These are phyloP conservation scores for Drosophila neoperkinsi DNA, from an alignment of 2,888 invertebrate genomes.

Conservation along the genomic window DNA sequence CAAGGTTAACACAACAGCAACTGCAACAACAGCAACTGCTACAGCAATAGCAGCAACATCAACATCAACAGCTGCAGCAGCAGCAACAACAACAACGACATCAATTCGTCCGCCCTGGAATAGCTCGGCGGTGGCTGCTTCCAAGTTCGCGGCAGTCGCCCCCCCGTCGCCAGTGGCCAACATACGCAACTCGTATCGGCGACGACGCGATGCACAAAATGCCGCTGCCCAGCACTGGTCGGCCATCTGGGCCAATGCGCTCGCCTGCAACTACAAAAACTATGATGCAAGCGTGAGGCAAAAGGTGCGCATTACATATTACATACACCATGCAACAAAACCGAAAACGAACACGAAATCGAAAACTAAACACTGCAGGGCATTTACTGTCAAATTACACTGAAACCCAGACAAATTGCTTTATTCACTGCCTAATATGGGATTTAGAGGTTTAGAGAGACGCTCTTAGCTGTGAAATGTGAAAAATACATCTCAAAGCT, in stretches of 20 bases:
- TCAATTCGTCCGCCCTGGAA: constrained; percentile 80
- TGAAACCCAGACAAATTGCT: neutral
- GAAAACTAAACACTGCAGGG: neutral
- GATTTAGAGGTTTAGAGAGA: neutral
- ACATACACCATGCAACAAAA: constrained; percentile 51
- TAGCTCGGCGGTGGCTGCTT: constrained; percentile 71
- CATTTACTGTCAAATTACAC: neutral
- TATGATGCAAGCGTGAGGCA: constrained; percentile 82
- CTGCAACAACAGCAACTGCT: constrained; percentile 8
- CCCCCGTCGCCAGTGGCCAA: constrained; percentile 58
- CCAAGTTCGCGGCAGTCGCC: constrained; percentile 58
- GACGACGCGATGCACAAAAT: constrained; percentile 80
- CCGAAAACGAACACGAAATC: neutral
- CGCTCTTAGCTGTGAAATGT: neutral
- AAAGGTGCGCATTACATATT: constrained; percentile 76
- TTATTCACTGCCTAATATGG: neutral
- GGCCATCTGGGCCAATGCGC: constrained; percentile 82
- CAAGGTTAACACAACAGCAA: constrained; percentile 24
- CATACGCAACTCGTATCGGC: constrained; percentile 81
- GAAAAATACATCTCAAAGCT: neutral
- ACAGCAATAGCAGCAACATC: neutral
- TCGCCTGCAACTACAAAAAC: constrained; percentile 81
- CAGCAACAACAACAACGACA: constrained; percentile 15
- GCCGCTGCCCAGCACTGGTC: constrained; percentile 79
- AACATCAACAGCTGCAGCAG: constrained; percentile 8